A percentile compares a stretch with the other conserved stretches of the same genome.
Conservation (phyloP, 2,113 vertebrate species). For the Asarcornis scutulata region DNA sequence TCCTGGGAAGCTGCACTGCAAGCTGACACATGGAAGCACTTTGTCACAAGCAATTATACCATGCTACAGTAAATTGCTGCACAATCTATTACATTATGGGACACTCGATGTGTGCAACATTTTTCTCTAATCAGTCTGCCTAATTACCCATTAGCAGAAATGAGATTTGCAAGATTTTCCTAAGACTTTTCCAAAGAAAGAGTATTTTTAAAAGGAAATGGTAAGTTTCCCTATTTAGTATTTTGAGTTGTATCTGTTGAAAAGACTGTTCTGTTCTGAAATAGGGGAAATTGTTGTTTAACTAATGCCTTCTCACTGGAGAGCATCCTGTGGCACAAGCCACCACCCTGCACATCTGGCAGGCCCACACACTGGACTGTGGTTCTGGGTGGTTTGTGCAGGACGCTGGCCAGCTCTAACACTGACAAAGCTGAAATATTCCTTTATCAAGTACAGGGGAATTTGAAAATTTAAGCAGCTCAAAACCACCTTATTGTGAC, state of each 20-base stretch:
- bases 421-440: not conserved
- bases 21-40: not conserved
- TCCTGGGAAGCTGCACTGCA: not conserved
- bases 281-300: not conserved
- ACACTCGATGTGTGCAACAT: rapidly evolving
- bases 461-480: not conserved
- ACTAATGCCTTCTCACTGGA: rapidly evolving
- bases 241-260: not conserved
- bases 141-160: not conserved
- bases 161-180: not conserved
- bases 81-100: not conserved
- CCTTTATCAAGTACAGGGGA: too few species aligned
- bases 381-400: not conserved
- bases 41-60: slow-evolving; percentile 47
- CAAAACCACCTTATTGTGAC: rapidly evolving
- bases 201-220: not conserved
- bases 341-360: rapidly evolving
- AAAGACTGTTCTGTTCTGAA: not conserved
- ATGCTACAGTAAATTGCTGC: not conserved
- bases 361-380: rapidly evolving
- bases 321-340: not conserved
- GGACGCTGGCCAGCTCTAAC: not conserved
- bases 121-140: not conserved
- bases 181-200: not conserved
- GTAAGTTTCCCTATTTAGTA: too few species aligned